Base-by-base conservation (phyloP, 92 coral and sea anemone species). In the Hydrozoanthus gracilis region DNA sequence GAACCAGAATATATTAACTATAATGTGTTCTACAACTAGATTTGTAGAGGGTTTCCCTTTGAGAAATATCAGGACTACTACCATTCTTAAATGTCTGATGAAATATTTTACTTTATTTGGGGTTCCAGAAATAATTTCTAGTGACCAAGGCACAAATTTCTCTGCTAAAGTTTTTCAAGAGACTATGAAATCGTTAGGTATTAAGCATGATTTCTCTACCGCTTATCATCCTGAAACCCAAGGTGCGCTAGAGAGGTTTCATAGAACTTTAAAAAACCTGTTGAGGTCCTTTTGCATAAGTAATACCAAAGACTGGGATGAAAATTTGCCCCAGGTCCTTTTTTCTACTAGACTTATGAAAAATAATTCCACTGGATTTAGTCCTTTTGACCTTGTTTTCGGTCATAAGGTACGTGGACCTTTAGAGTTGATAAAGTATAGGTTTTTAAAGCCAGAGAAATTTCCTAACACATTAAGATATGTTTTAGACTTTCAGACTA, bases 41-140 rank as follows among this genome's bases (percentile, higher is more conserved):
- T 66, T 66, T 66, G 71, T 66, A 66, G 71, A 66, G 71, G 71
- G 71, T 66, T 66, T 66, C 35, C 71, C 71, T 66, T n/a, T n/a
- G n/a, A n/a, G n/a, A n/a, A n/a, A n/a, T n/a, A n/a, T n/a, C n/a
- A n/a, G n/a, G n/a, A n/a, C 71, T 66, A 66, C 71, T 66, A 66
- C 71, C 71, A 66, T 66, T 66, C 71, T 66, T 66, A 66, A 66
- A 66, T 66, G 79, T 77, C 47, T 52, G 65, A 54, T 61, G 48
- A 61, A 79, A 56, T 79, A 56, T 39, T 79, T 79, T 79, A 54
- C 84, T 16, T 61, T 79, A 54, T 50, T 79, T 61, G 84, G 84
- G 46, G 52, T 79, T 54, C 84, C 84, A 17, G 68, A 79, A 68
- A 56, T 68, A 20, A 79, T 79, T 54, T 68, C 71, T 66, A 66